A percentile compares a stretch with the other conserved stretches of the same genome.
Evolutionary conservation across 2,888 invertebrate genomes (phyloP).

Genomic region (Mimachlamys varia): DNA sequence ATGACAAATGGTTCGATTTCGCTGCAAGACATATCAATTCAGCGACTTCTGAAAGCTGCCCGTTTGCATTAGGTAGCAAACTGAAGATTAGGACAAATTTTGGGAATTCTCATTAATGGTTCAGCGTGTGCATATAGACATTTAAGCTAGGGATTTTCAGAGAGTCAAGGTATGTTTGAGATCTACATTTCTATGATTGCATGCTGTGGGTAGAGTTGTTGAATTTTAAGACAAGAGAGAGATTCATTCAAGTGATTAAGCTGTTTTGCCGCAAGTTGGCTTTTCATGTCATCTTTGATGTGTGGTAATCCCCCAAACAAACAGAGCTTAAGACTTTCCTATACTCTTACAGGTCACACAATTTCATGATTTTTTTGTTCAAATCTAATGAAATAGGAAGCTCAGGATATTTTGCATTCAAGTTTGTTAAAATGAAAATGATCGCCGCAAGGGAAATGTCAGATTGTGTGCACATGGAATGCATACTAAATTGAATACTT

Average conservation of each 20-base stretch:
- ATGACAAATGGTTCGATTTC: not conserved
- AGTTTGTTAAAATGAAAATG: not conserved
- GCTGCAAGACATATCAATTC: conserved; percentile 5
- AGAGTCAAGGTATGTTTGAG: not conserved
- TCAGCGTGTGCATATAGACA: not conserved
- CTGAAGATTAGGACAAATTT: not conserved
- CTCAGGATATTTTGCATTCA: not conserved
- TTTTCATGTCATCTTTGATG: not conserved
- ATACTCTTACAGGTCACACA: not conserved
- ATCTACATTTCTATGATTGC: not conserved
- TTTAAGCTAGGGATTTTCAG: conserved; percentile 24
- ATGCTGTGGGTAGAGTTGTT: not conserved
- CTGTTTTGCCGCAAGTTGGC: not conserved
- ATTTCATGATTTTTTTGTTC: not conserved
- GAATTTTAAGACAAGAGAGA: not conserved
- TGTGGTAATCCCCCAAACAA: not conserved
- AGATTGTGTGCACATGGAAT: not conserved
- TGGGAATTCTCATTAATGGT: not conserved
- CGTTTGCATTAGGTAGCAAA: not conserved
- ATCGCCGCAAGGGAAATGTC: not conserved
- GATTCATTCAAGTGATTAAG: not conserved
- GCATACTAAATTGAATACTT: not conserved
- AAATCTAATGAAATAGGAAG: not conserved
- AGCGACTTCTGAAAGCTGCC: not conserved
- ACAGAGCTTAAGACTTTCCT: not conserved